These are phyloP conservation scores for Illadopsis cleaveri DNA, from an alignment of 2,113 vertebrate species.

Conservation along the genomic window DNA sequence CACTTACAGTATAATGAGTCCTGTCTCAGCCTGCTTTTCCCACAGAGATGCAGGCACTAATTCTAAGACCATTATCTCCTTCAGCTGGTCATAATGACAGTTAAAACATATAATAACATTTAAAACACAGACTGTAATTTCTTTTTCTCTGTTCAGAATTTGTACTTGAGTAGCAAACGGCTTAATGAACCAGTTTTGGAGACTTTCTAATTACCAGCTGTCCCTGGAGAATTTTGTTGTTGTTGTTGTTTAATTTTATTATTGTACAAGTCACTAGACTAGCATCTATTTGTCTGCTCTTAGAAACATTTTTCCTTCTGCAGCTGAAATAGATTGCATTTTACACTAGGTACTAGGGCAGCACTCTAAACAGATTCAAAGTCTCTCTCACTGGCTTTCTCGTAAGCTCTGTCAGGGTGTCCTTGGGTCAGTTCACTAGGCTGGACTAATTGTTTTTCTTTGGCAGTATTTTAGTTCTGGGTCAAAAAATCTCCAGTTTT, in stretches of 20 bases:
- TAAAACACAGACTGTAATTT: constrained; percentile 41
- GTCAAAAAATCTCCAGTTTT: background rate
- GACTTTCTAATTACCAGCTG: constrained; percentile 26
- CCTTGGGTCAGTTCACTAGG: background rate
- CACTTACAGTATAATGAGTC: background rate
- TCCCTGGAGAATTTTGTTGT: background rate
- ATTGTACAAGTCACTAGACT: background rate
- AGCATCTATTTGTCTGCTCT: background rate
- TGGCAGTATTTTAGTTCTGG: background rate
- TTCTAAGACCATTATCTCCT: background rate
- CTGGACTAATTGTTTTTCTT: background rate
- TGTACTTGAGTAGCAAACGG: constrained; percentile 7
- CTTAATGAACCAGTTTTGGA: background rate
- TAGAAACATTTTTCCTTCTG: background rate
- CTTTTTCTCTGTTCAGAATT: constrained; percentile 31
- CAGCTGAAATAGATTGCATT: background rate
- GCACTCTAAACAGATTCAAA: background rate
- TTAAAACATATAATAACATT: constrained; percentile 43
- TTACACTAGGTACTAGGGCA: background rate
- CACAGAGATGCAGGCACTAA: constrained; percentile 21
- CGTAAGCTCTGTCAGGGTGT: background rate
- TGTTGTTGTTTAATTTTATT: background rate
- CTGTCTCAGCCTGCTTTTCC: constrained; percentile 3
- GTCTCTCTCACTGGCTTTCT: background rate
- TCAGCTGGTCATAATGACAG: constrained; percentile 18